Evolutionary conservation across 2,113 vertebrate genomes (phyloP).

Genomic region (Phalacrocorax aristotelis): DNA sequence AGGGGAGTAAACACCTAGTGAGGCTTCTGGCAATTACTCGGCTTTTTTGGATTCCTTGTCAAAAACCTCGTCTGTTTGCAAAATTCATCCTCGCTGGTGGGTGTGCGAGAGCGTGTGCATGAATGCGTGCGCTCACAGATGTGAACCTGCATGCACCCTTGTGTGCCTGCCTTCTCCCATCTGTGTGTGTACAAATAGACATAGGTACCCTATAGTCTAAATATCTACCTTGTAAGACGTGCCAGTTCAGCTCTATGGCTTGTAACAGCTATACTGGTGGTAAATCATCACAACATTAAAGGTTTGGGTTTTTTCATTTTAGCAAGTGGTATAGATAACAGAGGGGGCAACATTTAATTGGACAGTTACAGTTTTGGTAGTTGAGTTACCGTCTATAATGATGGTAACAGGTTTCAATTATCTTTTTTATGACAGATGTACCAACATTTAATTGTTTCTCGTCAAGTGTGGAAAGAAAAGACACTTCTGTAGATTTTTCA

Average conservation of each 20-base stretch:
- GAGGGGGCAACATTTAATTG: constrained; percentile 61
- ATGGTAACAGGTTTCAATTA: constrained; percentile 75
- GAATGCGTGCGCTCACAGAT: constrained; percentile 34
- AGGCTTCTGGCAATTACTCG: constrained; percentile 35
- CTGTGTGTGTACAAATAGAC: not conserved
- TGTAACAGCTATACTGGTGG: not conserved
- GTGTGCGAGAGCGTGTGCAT: not conserved
- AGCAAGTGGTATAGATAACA: constrained; percentile 55
- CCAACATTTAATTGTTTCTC: constrained; percentile 88
- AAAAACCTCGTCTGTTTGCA: constrained; percentile 61
- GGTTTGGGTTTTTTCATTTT: constrained; percentile 47
- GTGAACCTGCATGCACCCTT: constrained; percentile 1
- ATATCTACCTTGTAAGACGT: not conserved
- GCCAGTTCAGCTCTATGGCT: not conserved
- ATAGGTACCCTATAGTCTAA: not conserved
- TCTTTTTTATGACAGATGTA: constrained; percentile 84
- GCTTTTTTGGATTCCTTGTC: constrained; percentile 32
- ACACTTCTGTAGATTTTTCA: constrained; percentile 98
- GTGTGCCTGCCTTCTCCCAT: constrained; percentile 21
- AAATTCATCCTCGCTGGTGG: constrained; percentile 30
- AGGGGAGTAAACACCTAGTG: constrained; percentile 58
- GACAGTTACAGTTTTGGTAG: constrained; percentile 68
- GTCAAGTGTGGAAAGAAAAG: constrained; percentile 85
- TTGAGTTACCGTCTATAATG: constrained; percentile 62
- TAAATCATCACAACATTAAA: constrained; percentile 49